A percentile compares a stretch with the other conserved stretches of the same genome.
Evolutionary conservation across 2,113 vertebrate species (phyloP).

Genomic region (Anoplopoma fimbria): DNA sequence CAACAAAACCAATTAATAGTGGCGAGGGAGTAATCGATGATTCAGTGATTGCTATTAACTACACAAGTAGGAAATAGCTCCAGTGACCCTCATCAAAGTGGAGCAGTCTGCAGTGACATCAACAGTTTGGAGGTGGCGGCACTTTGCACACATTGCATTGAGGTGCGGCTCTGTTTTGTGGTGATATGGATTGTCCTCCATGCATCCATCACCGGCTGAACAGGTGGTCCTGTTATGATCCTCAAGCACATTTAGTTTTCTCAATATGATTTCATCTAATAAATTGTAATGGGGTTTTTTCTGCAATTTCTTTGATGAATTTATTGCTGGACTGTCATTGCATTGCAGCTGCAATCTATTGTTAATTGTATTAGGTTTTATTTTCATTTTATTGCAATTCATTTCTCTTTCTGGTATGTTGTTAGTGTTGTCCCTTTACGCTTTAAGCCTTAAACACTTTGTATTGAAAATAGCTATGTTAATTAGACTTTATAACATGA

Average conservation of each 20-base stretch:
- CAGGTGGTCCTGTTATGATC: background rate
- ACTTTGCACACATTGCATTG: background rate
- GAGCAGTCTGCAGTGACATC: background rate
- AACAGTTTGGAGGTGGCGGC: background rate
- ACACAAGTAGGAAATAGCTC: slow-evolving; percentile 8
- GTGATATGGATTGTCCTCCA: background rate
- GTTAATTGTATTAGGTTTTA: background rate
- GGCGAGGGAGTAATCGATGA: slow-evolving; percentile 16
- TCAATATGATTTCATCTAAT: background rate
- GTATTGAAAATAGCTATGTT: background rate
- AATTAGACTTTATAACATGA: background rate
- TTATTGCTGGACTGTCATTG: too few species aligned
- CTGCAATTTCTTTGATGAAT: background rate
- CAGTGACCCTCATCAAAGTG: slow-evolving; percentile 23
- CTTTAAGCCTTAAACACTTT: background rate
- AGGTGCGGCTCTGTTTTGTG: background rate
- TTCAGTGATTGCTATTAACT: background rate
- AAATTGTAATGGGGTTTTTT: background rate
- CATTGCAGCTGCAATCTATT: background rate
- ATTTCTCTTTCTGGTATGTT: background rate
- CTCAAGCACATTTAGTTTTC: background rate
- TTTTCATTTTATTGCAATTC: background rate
- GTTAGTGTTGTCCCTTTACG: too few species aligned
- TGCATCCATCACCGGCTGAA: background rate
- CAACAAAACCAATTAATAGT: slow-evolving; percentile 16